A percentile compares a stretch with the other conserved stretches of the same genome.
phyloP scores from a whole-genome alignment of 1,140 invertebrate genomes.

The Macrotrachela quadricornifera region DNA sequence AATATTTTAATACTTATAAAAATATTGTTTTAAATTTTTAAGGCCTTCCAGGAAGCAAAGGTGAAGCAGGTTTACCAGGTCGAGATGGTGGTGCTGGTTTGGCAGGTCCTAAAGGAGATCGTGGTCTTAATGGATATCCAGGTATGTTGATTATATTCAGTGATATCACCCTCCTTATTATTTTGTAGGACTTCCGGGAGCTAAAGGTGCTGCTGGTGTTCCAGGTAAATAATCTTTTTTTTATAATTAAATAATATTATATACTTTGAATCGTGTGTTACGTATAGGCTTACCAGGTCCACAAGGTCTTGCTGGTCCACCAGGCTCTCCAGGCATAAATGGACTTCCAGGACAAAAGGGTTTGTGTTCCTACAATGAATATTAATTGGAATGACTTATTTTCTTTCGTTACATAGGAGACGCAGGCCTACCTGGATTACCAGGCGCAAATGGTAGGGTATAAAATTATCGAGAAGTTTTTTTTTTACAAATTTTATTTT shows the following conservation, averaged over 20 bases:
- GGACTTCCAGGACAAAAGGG: slow-evolving; percentile 2
- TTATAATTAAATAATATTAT: no score
- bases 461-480: no score
- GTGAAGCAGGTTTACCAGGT: background rate
- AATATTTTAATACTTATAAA: background rate
- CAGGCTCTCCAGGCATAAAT: background rate
- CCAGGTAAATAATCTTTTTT: background rate
- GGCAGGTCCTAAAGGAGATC: background rate
- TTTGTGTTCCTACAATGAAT: no score
- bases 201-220: slow-evolving; percentile 3
- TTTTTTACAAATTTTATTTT: background rate
- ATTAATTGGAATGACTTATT: no score
- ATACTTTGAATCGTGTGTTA: background rate
- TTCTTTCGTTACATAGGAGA: background rate
- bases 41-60: no score
- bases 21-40: no score
- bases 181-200: background rate
- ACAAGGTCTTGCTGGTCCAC: background rate
- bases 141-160: no score
- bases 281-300: background rate
- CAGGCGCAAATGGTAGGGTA: background rate
- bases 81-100: background rate
- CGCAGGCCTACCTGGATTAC: background rate
- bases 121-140: background rate
- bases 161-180: no score